Evolutionary conservation across 1,140 invertebrate genomes (phyloP), one percentile per base, ranked within the genome.

Genomic region (Subanguina moxae): DNA sequence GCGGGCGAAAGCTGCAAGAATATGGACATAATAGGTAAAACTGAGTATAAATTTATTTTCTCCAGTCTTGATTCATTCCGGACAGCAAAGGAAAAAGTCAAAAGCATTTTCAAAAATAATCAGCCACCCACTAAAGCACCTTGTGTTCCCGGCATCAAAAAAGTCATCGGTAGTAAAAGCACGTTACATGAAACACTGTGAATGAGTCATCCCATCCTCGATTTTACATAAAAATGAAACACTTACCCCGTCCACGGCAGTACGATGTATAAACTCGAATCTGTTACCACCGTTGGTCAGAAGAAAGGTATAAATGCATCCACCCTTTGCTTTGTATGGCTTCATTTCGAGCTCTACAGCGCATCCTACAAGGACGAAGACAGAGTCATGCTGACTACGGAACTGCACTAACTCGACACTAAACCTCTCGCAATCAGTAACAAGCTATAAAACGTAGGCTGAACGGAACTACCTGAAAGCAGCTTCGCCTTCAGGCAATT

Each of bases 401-500:
- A 91, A 91, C 76, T 89, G 89, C 1, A 89, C 87, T 38, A 91
- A 78, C 13, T 87, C 85, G 74, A 91, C 85, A 77, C 90, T 90
- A 82, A 17, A 82, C 65, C 57, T 7, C 0, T 17, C 8, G 1
- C 1, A 66, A 38, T 38, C 3, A 11, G 32, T 3, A 38, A 38
- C 32, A 5, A 38, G 32, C 32, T 38, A 5, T 38, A 38, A 38
- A 38, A n/a, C n/a, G n/a, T n/a, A n/a, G n/a, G n/a, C 32, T 3
- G 32, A 38, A 5, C 11, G 32, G 3, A 38, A 3, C 15, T 58
- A 89, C 86, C 92, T 91, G 79, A 93, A 86, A 0, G 94, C 94
- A 15, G 94, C 93, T 83, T 98, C 91, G 86, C 98, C 97, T 83
- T 98, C 95, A 68, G 93, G 91, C 1, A 98, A 85, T 56, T 90